These are phyloP conservation scores for Deroptyus accipitrinus DNA, from an alignment of 2,113 vertebrate genomes.

Conservation along the genomic window DNA sequence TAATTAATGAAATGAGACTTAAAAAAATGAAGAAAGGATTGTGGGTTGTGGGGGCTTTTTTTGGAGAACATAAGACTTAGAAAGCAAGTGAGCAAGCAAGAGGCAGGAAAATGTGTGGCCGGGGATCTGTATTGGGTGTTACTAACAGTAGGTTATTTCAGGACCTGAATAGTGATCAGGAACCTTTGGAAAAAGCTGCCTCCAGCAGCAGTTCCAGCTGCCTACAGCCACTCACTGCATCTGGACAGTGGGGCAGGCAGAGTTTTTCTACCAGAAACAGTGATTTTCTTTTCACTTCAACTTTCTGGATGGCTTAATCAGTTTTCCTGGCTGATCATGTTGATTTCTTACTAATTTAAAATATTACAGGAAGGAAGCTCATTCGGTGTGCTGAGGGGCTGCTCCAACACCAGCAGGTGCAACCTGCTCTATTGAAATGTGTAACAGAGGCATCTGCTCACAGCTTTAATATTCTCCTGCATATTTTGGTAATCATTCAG, in stretches of 20 bases:
- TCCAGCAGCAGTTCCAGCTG: slow-evolving; percentile 33
- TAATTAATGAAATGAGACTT: background rate
- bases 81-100: background rate
- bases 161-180: slow-evolving; percentile 38
- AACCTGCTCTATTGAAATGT: slow-evolving; percentile 28
- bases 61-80: background rate
- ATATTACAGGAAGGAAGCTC: background rate
- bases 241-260: background rate
- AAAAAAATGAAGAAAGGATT: background rate
- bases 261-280: background rate
- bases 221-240: background rate
- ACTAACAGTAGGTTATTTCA: slow-evolving; percentile 27
- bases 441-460: slow-evolving; percentile 40
- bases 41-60: background rate
- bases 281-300: background rate
- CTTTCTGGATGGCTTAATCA: background rate
- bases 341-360: slow-evolving; percentile 39
- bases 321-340: background rate
- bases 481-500: slow-evolving; percentile 21
- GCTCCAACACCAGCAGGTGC: background rate
- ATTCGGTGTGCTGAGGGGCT: background rate
- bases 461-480: slow-evolving; percentile 33
- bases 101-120: slow-evolving; percentile 7
- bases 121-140: slow-evolving; percentile 35
- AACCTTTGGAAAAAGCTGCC: background rate